phyloP scores from a whole-genome alignment of 2,113 vertebrate species.

The Rhagologus leucostigma region DNA sequence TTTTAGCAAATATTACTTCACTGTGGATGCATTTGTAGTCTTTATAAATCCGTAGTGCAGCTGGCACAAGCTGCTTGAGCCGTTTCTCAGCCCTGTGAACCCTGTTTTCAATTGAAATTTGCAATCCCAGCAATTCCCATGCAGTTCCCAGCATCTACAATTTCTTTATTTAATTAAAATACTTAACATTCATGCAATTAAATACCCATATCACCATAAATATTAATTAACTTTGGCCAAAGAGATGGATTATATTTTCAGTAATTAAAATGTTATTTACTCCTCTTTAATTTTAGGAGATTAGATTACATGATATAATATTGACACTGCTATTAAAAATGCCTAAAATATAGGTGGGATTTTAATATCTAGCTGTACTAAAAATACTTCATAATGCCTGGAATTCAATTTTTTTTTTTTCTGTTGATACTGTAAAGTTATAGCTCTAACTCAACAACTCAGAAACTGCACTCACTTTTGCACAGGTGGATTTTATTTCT shows the following conservation, averaged over 20 bases:
- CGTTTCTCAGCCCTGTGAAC: neutral
- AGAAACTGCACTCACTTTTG: neutral
- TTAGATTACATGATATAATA: neutral
- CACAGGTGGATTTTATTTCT: neutral
- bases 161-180: slow-evolving; percentile 77
- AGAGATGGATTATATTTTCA: slow-evolving; percentile 59
- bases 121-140: neutral
- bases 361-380: neutral
- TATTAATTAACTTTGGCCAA: slow-evolving; percentile 72
- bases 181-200: slow-evolving; percentile 38
- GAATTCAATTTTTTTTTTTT: neutral
- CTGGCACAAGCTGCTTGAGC: neutral
- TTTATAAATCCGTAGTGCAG: neutral
- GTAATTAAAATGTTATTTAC: slow-evolving; percentile 57
- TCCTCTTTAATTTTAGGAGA: neutral
- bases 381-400: neutral
- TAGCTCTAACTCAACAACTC: neutral
- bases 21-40: neutral
- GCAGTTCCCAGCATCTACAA: slow-evolving; percentile 67
- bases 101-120: neutral
- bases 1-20: neutral
- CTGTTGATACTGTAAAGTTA: neutral
- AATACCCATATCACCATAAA: slow-evolving; percentile 65
- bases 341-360: neutral
- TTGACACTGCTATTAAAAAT: neutral